Evolutionary conservation across 30 jellyfish, hydroid and myxozoan genomes (phyloP).

Genomic region (Sanderia malayensis): DNA sequence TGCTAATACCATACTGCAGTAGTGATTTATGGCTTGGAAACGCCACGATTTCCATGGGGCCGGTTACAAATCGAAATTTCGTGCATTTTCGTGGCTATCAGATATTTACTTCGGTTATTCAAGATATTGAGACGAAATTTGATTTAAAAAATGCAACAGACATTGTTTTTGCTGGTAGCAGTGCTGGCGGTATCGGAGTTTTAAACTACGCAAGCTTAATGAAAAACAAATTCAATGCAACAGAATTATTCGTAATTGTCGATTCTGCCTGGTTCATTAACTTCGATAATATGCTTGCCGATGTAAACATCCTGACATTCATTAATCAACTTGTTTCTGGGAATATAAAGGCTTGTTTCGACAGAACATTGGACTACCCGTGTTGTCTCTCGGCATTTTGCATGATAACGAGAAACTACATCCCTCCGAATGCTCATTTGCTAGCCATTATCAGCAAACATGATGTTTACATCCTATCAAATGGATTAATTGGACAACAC

Average conservation of each 20-base stretch:
- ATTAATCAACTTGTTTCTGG: background rate
- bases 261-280: conserved; percentile 92
- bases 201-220: conserved; percentile 50
- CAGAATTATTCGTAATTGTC: conserved; percentile 28
- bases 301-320: background rate
- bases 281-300: conserved; percentile 44
- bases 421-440: conserved; percentile 42
- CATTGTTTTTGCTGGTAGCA: conserved; percentile 73
- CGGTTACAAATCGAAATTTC: background rate
- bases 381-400: conserved; percentile 82
- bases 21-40: conserved; percentile 95
- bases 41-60: background rate
- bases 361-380: conserved; percentile 58
- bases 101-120: conserved; percentile 54
- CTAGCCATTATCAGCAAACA: conserved; percentile 53
- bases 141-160: conserved; percentile 60
- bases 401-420: conserved; percentile 43
- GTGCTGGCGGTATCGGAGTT: conserved; percentile 96
- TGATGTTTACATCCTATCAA: conserved; percentile 62
- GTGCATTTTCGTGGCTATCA: conserved; percentile 56
- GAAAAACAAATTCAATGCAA: conserved; percentile 10
- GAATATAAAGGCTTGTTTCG: conserved; percentile 53
- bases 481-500: conserved; percentile 28
- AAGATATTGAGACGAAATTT: conserved; percentile 25
- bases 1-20: conserved; percentile 80